Percentiles rank a stretch among this genome's conserved stretches.
Evolutionary conservation across 2,113 vertebrate genomes (phyloP).

Genomic region (Bostrychus sinensis): DNA sequence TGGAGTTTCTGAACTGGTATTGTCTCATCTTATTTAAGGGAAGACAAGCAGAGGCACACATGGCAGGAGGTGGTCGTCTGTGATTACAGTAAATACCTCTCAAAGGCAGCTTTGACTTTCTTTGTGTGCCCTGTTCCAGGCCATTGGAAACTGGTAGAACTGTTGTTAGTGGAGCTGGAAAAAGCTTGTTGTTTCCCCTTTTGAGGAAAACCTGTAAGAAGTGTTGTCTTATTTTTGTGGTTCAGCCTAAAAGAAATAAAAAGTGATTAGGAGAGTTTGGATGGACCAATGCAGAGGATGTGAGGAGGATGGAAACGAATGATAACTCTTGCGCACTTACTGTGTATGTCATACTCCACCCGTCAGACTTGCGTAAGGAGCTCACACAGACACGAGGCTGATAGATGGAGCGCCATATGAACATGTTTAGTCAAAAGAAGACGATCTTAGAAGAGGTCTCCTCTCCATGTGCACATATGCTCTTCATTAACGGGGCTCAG

Average conservation of each 20-base stretch:
- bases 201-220: conserved; percentile 16
- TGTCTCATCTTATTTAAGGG: background rate
- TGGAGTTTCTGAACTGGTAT: background rate
- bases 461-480: conserved; percentile 67
- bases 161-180: conserved; percentile 4
- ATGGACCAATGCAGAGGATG: conserved; percentile 15
- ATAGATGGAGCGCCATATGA: conserved; percentile 60
- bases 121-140: conserved; percentile 4
- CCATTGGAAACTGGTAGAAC: background rate
- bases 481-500: conserved; percentile 69
- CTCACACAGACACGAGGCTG: conserved; percentile 35
- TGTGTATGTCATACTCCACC: background rate
- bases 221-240: conserved; percentile 16
- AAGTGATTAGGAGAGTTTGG: conserved; percentile 38
- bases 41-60: conserved; percentile 2
- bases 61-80: conserved; percentile 4
- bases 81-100: conserved; percentile 9
- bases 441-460: conserved; percentile 61
- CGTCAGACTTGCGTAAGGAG: conserved; percentile 31
- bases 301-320: conserved; percentile 14
- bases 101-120: conserved; percentile 8
- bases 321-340: conserved; percentile 22
- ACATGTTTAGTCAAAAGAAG: conserved; percentile 63
- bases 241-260: conserved; percentile 16
- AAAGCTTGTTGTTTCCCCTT: conserved; percentile 2